These are phyloP conservation scores for Pelodytes ibericus DNA, from an alignment of 2,797 vertebrate species.

Conservation along the genomic window DNA sequence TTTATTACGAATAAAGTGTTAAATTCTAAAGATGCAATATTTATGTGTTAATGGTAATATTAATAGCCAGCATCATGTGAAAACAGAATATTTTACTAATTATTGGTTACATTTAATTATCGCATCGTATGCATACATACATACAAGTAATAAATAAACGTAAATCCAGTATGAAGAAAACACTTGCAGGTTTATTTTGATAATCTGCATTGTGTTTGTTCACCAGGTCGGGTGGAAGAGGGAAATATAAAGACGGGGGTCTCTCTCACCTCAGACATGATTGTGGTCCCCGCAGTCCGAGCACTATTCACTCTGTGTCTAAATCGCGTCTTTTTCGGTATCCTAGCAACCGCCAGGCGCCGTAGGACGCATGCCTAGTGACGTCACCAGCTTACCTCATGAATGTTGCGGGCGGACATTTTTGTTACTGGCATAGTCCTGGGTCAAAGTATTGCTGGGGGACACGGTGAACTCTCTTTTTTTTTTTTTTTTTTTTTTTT, in stretches of 20 bases:
- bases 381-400: too few species aligned
- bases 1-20: too few species aligned
- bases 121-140: not conserved
- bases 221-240: not conserved
- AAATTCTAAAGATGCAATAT: too few species aligned
- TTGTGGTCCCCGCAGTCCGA: not conserved
- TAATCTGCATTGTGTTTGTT: not conserved
- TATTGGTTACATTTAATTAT: not conserved
- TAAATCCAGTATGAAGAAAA: too few species aligned
- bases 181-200: too few species aligned
- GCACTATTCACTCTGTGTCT: not conserved
- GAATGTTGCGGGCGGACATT: not conserved
- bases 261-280: slow-evolving; percentile 55
- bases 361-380: not conserved
- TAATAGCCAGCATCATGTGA: too few species aligned
- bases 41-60: too few species aligned
- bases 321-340: slow-evolving; percentile 12
- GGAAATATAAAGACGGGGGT: not conserved
- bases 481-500: not conserved
- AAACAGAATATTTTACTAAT: not conserved
- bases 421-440: not conserved
- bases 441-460: not conserved
- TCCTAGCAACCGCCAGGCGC: slow-evolving; percentile 2
- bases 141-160: too few species aligned
- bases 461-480: too few species aligned